A percentile compares a stretch with the other conserved stretches of the same genome.
These are phyloP conservation scores for Rhopalosiphum padi DNA, from an alignment of 1,140 invertebrate genomes.

Conservation along the genomic window DNA sequence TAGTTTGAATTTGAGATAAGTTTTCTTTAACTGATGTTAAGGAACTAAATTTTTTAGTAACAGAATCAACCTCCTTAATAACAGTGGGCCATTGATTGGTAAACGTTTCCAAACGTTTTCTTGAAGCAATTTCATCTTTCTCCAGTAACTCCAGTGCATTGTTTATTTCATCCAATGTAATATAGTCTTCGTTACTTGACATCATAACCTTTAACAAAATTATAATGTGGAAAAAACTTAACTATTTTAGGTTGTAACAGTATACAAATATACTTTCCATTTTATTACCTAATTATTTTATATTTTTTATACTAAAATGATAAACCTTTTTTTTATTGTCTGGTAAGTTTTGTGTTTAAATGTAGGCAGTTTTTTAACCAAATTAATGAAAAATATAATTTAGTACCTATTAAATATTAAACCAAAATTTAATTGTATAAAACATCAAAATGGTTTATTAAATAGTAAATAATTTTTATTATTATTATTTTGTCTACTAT, in stretches of 20 bases:
- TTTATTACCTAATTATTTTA: background rate
- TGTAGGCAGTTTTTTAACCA: background rate
- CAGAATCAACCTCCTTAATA: conserved; percentile 19
- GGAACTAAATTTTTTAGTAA: conserved; percentile 23
- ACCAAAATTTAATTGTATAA: background rate
- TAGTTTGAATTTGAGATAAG: conserved; percentile 66
- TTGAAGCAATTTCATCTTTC: conserved; percentile 46
- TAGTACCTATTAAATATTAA: background rate
- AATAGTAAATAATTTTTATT: background rate
- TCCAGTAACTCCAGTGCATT: conserved; percentile 32
- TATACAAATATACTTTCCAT: conserved; percentile 37
- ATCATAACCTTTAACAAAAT: conserved; percentile 57
- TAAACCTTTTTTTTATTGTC: background rate
- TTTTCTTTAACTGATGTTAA: conserved; percentile 13
- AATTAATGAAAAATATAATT: conserved; percentile 2
- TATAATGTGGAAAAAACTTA: conserved; percentile 51
- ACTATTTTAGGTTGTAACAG: background rate
- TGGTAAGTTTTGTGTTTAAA: background rate
- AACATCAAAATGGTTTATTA: conserved; percentile 29
- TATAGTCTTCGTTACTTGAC: conserved; percentile 46
- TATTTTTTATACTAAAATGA: background rate
- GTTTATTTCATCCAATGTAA: conserved; percentile 37
- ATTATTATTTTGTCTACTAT: background rate
- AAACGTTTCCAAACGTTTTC: conserved; percentile 20
- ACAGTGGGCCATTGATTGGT: conserved; percentile 36